Percentiles rank a stretch among this genome's conserved stretches.
phyloP scores from a whole-genome alignment of 1,140 invertebrate genomes.

The Hylaeus anthracinus region DNA sequence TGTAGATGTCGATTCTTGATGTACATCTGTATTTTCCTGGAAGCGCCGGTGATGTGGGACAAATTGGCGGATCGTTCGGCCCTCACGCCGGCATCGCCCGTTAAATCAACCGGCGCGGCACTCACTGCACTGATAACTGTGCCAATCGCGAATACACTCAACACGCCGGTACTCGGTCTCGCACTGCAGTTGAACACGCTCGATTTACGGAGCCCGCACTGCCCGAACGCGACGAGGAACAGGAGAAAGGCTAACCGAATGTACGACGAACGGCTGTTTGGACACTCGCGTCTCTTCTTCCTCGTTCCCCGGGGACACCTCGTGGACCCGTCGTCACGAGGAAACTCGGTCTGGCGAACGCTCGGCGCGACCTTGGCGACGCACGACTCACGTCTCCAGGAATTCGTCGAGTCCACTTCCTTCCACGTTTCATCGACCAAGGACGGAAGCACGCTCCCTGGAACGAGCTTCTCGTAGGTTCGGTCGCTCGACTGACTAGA shows the following conservation, averaged over 20 bases:
- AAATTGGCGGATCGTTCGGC: slow-evolving; percentile 87
- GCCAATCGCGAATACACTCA: slow-evolving; percentile 57
- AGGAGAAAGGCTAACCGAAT: slow-evolving; percentile 67
- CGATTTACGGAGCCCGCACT: slow-evolving; percentile 51
- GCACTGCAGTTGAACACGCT: slow-evolving; percentile 43
- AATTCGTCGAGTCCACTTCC: slow-evolving; percentile 12
- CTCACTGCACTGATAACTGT: slow-evolving; percentile 67
- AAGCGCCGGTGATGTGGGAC: slow-evolving; percentile 87
- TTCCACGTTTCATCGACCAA: slow-evolving; percentile 33
- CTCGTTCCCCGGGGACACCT: slow-evolving; percentile 24
- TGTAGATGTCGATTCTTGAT: slow-evolving; percentile 90
- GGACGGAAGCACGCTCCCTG: background rate
- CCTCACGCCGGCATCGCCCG: slow-evolving; percentile 66
- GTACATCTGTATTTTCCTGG: slow-evolving; percentile 89
- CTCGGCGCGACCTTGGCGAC: slow-evolving; percentile 25
- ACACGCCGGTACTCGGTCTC: slow-evolving; percentile 29
- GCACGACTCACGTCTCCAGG: slow-evolving; percentile 31
- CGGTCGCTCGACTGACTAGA: slow-evolving; percentile 34
- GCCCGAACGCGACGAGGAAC: slow-evolving; percentile 68
- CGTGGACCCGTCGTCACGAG: slow-evolving; percentile 1
- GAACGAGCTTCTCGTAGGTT: slow-evolving; percentile 1
- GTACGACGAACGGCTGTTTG: slow-evolving; percentile 49
- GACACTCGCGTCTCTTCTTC: slow-evolving; percentile 31
- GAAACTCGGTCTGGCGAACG: slow-evolving; percentile 25
- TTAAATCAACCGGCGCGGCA: slow-evolving; percentile 65